A percentile compares a stretch with the other conserved stretches of the same genome.
These are phyloP conservation scores for Sinocyclocheilus anophthalmus DNA, from an alignment of 2,113 vertebrate species.

Conservation along the genomic window DNA sequence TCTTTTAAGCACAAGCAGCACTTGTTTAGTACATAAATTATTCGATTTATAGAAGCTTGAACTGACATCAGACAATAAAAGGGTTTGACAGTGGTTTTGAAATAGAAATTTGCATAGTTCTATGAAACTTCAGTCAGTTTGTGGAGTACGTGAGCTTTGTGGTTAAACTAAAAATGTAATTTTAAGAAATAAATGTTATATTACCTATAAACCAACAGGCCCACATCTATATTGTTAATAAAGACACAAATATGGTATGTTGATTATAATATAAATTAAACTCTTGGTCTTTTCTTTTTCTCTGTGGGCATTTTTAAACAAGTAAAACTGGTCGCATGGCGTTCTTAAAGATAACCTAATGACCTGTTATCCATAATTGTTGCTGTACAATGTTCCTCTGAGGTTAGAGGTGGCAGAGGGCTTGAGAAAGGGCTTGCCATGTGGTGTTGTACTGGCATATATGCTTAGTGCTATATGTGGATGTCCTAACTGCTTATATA, in stretches of 20 bases:
- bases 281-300: neutral
- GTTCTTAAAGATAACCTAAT: slow-evolving; percentile 1
- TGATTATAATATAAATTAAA: neutral
- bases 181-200: neutral
- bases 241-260: neutral
- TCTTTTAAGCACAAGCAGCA: neutral
- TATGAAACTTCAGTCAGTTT: neutral
- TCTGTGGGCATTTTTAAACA: neutral
- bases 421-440: neutral
- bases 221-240: neutral
- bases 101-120: neutral
- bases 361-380: neutral
- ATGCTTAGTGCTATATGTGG: slow-evolving; percentile 38
- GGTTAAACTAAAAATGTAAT: neutral
- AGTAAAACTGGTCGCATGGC: neutral
- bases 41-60: neutral
- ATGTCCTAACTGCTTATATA: neutral
- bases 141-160: neutral
- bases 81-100: neutral
- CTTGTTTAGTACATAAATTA: neutral
- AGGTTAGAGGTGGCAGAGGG: neutral
- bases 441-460: neutral
- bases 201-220: neutral
- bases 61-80: neutral
- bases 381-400: neutral